phyloP scores from a whole-genome alignment of 1,140 invertebrate genomes.

The Micrasema minimum region DNA sequence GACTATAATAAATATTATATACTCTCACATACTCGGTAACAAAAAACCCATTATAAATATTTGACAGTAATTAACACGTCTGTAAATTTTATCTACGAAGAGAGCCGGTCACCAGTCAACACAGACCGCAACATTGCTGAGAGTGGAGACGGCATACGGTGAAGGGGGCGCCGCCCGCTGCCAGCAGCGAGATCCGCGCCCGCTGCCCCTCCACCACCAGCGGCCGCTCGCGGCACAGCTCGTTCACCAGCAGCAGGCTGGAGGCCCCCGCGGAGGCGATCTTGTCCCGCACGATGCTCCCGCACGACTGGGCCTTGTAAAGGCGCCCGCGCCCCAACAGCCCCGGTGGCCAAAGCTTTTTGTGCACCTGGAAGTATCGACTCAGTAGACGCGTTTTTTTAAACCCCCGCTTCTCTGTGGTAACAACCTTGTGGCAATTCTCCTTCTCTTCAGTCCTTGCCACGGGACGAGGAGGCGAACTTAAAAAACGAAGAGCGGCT shows the following conservation, averaged over 20 bases:
- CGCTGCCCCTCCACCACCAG: constrained; percentile 49
- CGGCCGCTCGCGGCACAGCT: constrained; percentile 49
- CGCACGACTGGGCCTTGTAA: constrained; percentile 71
- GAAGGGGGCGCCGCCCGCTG: constrained; percentile 47
- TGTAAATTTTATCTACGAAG: constrained; percentile 44
- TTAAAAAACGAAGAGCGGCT: constrained; percentile 40
- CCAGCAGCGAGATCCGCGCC: constrained; percentile 48
- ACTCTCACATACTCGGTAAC: constrained; percentile 36
- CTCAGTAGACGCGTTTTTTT: constrained; percentile 72
- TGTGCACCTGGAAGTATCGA: constrained; percentile 72
- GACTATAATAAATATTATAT: constrained; percentile 41
- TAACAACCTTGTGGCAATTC: constrained; percentile 61
- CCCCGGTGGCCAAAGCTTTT: constrained; percentile 58
- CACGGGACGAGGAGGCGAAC: constrained; percentile 40
- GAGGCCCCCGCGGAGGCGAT: constrained; percentile 50
- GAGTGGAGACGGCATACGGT: constrained; percentile 67
- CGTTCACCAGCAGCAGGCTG: constrained; percentile 51
- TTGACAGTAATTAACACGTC: constrained; percentile 47
- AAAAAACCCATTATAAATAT: constrained; percentile 43
- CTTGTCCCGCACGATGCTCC: constrained; percentile 66
- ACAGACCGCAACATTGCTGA: constrained; percentile 71
- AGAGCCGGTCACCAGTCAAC: constrained; percentile 58
- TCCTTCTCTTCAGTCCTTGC: constrained; percentile 60
- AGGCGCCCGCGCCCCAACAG: constrained; percentile 67
- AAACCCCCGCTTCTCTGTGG: constrained; percentile 61